A percentile compares a stretch with the other conserved stretches of the same genome.
These are phyloP conservation scores for Aepyceros melampus DNA, from an alignment of 2,113 vertebrate species.

Conservation along the genomic window DNA sequence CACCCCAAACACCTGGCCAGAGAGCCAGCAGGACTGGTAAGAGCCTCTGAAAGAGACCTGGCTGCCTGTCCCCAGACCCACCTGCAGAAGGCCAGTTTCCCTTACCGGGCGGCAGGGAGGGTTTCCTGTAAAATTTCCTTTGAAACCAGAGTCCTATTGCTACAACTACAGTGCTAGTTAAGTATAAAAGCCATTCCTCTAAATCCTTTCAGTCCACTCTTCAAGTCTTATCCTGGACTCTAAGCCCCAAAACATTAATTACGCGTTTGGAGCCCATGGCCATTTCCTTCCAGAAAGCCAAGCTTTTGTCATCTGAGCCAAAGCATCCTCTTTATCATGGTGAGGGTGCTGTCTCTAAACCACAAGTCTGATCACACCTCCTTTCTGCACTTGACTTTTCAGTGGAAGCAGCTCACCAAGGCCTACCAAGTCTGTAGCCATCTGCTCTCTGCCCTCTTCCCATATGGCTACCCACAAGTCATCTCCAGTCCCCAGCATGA, in stretches of 20 bases:
- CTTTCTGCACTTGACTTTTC: not conserved
- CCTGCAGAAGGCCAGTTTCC: not conserved
- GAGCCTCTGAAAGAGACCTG: not conserved
- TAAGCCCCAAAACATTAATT: not conserved
- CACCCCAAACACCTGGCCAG: not conserved
- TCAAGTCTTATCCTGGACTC: not conserved
- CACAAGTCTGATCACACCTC: not conserved
- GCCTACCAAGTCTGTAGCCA: not conserved
- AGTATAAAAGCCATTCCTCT: not conserved
- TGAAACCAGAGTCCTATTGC: not conserved
- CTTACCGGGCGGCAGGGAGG: fast-evolving
- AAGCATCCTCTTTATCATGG: not conserved
- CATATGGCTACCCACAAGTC: not conserved
- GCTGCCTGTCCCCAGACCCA: not conserved
- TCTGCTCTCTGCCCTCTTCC: not conserved
- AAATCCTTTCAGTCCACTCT: not conserved
- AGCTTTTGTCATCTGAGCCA: not conserved
- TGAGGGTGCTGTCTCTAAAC: not conserved
- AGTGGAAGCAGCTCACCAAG: not conserved
- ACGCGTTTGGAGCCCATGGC: not conserved
- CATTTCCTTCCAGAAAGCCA: not conserved
- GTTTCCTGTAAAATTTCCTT: not conserved
- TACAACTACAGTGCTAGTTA: not conserved
- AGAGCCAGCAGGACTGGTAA: not conserved
- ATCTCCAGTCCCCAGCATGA: not conserved